Base-by-base conservation (phyloP, 2,797 vertebrate species). In the Luscinia megarhynchos region DNA sequence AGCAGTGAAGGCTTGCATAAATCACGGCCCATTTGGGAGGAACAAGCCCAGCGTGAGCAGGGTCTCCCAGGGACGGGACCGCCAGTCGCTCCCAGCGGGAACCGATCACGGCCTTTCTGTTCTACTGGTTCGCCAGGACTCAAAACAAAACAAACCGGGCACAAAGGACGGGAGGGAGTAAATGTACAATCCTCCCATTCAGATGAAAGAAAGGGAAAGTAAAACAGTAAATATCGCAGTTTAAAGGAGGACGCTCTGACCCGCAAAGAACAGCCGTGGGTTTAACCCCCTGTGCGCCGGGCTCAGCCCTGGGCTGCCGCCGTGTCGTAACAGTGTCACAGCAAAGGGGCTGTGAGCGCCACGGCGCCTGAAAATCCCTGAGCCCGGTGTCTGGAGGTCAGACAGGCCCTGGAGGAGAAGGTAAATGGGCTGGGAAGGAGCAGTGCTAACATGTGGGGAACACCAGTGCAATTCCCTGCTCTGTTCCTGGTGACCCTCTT, bases 121-220 rank as follows among this genome's bases (percentile, higher is more conserved):
- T 67, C 64, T 91, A 87, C 95, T 95, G 95, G 80, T 90, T 90
- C 93, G 57, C 88, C 38, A 96, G 95, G 95, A 95, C 94, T 91
- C 94, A 89, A 95, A 97, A 96, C 96, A 97, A 96, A 97, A 97
- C 95, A 96, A 93, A 95, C 61, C 90, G 34, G 75, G 94, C 64
- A 96, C 96, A 97, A 95, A 96, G 90, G 95, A 79, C 0, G 72
- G 93, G 90, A 96, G 95, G 86, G 95, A 96, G 83, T 74, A 94
- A 94, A 96, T 94, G 95, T 94, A 96, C 96, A 97, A 96, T 97
- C 94, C 94, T 95, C 88, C 95, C 94, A 96, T 97, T 97, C 94
- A 96, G 95, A 97, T 96, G 96, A 94, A 90, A 97, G 95, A 96
- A 97, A 97, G 95, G 95, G 95, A 97, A 97, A 97, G 95, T 94